Percentiles rank a stretch among this genome's conserved stretches.
Conservation (phyloP, 2,797 vertebrate species). For the Pantherophis vulpinus region DNA sequence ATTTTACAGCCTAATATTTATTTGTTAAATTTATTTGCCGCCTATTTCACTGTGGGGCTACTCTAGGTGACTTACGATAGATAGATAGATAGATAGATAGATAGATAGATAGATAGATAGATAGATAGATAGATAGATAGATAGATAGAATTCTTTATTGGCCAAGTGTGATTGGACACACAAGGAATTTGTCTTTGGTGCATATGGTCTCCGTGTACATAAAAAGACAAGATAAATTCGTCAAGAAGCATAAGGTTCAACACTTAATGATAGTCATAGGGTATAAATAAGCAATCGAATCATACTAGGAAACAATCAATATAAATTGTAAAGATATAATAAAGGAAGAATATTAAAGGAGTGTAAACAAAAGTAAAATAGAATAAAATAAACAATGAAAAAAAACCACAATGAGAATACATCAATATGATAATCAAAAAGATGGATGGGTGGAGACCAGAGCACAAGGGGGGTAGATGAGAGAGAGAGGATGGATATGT, state of each 20-base stretch:
- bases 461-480: neutral
- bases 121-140: too few relatives aligned
- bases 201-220: too few relatives aligned
- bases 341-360: neutral
- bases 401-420: neutral
- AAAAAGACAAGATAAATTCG: too few relatives aligned
- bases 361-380: neutral
- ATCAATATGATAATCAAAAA: neutral
- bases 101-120: too few relatives aligned
- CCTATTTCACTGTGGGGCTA: neutral
- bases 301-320: too few relatives aligned
- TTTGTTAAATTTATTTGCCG: neutral
- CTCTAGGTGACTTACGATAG: neutral
- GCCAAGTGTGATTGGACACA: too few relatives aligned
- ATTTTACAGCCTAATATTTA: neutral
- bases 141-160: too few relatives aligned
- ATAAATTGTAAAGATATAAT: neutral
- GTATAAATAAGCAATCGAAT: too few relatives aligned
- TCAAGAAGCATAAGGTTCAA: too few relatives aligned
- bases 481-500: neutral
- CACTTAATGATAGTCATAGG: too few relatives aligned
- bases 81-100: too few relatives aligned
- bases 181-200: too few relatives aligned
- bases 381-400: neutral
- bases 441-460: neutral